These are phyloP conservation scores for Amazona guildingii DNA, from an alignment of 2,113 vertebrate genomes.

Conservation along the genomic window DNA sequence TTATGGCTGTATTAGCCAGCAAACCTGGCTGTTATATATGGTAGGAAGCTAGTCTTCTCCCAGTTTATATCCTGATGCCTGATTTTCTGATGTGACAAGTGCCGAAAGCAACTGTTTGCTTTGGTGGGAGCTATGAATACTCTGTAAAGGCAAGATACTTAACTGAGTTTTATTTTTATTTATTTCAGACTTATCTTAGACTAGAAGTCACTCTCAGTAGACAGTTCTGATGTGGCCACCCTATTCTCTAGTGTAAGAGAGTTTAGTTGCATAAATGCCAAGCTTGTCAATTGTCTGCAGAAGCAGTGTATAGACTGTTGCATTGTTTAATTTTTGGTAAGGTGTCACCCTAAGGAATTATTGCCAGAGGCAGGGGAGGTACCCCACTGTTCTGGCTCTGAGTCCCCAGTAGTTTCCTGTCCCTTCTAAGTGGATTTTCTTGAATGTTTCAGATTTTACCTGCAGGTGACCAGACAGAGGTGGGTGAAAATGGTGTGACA, in stretches of 20 bases:
- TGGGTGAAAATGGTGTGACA: conserved; percentile 93
- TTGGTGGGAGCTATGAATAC: background rate
- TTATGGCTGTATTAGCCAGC: background rate
- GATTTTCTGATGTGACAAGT: background rate
- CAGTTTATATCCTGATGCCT: background rate
- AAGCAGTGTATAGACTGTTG: background rate
- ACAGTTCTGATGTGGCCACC: background rate
- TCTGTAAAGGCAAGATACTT: background rate
- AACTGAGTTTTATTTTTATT: background rate
- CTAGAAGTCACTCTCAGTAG: background rate
- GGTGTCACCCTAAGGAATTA: background rate
- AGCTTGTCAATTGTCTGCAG: background rate
- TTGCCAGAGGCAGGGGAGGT: background rate
- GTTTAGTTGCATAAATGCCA: background rate
- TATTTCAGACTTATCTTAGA: background rate
- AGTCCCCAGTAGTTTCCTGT: background rate
- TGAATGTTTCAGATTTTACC: conserved; percentile 84
- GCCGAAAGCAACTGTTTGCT: background rate
- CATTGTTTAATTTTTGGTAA: background rate
- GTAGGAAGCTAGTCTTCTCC: background rate
- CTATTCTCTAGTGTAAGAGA: background rate
- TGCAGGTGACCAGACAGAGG: conserved; percentile 91
- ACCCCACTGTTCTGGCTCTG: background rate
- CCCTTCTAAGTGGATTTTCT: background rate
- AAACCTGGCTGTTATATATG: background rate